Evolutionary conservation across 1,140 invertebrate species (phyloP), one percentile per base, ranked within the genome.

Genomic region (Pectinophora gossypiella): DNA sequence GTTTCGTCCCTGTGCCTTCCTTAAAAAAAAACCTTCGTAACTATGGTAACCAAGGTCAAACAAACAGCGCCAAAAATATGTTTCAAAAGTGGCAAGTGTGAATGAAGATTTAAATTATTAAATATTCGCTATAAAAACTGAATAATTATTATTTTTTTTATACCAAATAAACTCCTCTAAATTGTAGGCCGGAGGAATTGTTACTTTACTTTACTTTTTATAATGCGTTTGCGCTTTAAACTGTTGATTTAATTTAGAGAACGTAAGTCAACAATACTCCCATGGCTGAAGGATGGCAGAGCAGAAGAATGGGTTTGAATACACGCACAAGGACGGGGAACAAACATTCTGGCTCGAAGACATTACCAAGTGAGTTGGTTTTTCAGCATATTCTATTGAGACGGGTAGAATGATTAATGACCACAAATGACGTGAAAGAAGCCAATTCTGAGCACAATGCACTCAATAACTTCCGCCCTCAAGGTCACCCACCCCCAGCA

Each of bases 41-140:
- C 68, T 45, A 80, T 76, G 54, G 71, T 56, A 64, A 87, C 82
- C 76, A 85, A 87, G 75, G 80, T 77, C 82, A 83, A 87, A 87
- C 84, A 85, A 77, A 84, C 73, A 79, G 68, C 69, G 72, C 52
- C 66, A 82, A 79, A 68, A 73, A 69, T 72, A 77, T 75, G 68
- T 75, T 82, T 78, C 72, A 76, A 85, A 85, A 80, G 74, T 79
- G 61, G 59, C 75, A 78, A 83, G 75, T 85, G 68, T 57, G 54
- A 62, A 64, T 67, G 52, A 51, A 60, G 22, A 44, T 61, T 52
- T 63, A 57, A 65, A 61, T 60, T 58, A 61, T 44, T 64, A 55
- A 68, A 57, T 68, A 60, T 59, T 51, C 54, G 23, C 46, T 59
- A 57, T 59, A 64, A 61, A 59, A 61, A 55, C 36, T 15, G n/a